Percentiles rank a stretch among this genome's conserved stretches.
These are phyloP conservation scores for Phoenicopterus ruber DNA, from an alignment of 2,113 vertebrate genomes.

Conservation along the genomic window DNA sequence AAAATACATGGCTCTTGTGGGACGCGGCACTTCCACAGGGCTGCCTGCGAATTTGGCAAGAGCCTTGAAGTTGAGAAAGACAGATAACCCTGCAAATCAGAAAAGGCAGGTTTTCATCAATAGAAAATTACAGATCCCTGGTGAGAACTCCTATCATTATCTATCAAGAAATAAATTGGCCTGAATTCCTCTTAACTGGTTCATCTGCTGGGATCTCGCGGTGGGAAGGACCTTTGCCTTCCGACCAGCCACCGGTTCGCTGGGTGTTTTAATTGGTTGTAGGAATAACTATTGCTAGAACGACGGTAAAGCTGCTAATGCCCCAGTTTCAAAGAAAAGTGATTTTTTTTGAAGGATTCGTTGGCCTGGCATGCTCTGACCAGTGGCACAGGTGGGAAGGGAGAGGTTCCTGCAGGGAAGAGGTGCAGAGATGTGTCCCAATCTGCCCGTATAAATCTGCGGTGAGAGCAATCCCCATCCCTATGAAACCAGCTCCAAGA, in stretches of 20 bases:
- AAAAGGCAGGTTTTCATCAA: conserved; percentile 68
- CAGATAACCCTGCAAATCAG: conserved; percentile 52
- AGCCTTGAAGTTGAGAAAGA: conserved; percentile 42
- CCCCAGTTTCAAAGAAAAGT: not conserved
- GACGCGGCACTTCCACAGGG: conserved; percentile 16
- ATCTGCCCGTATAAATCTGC: not conserved
- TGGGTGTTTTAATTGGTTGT: conserved; percentile 37
- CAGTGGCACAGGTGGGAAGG: not conserved
- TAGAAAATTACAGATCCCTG: conserved; percentile 65
- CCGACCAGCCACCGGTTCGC: not conserved
- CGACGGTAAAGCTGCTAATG: not conserved
- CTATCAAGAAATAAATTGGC: conserved; percentile 65
- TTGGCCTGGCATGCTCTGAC: not conserved
- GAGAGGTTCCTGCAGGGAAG: not conserved
- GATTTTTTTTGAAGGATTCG: not conserved
- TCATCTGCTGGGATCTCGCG: not conserved
- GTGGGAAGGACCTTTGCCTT: conserved; percentile 39
- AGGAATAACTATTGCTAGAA: not conserved
- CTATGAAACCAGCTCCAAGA: not conserved
- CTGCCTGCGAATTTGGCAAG: conserved; percentile 52
- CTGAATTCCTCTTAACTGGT: conserved; percentile 25
- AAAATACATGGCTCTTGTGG: conserved; percentile 55
- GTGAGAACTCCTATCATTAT: conserved; percentile 61
- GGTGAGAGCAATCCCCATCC: not conserved
- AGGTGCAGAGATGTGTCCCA: not conserved